phyloP scores from a whole-genome alignment of 1,140 invertebrate genomes.

The Halyomorpha halys region DNA sequence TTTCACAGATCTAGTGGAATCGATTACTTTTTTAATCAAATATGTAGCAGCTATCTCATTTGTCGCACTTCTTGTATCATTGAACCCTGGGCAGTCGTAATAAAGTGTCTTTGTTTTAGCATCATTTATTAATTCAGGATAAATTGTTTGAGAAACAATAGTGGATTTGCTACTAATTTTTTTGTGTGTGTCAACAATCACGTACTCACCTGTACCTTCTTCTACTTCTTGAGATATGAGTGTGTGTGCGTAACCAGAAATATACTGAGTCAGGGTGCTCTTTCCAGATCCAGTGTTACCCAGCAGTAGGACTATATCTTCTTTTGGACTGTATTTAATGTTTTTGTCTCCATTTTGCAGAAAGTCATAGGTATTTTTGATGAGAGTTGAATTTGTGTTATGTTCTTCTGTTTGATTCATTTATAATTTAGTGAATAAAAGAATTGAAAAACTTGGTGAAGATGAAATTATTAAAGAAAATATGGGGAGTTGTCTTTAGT shows the following conservation, averaged over 20 bases:
- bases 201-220: conserved; percentile 14
- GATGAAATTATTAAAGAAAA: too few relatives aligned
- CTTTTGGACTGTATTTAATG: not conserved
- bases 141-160: conserved; percentile 26
- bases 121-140: conserved; percentile 7
- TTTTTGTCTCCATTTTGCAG: conserved; percentile 3
- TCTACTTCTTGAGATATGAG: conserved; percentile 1
- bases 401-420: too few relatives aligned
- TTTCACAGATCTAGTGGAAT: conserved; percentile 24
- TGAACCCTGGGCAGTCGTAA: conserved; percentile 31
- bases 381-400: too few relatives aligned
- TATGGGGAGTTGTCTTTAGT: too few relatives aligned
- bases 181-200: conserved; percentile 11
- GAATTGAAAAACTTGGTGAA: too few relatives aligned
- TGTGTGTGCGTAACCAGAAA: conserved; percentile 23
- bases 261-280: conserved; percentile 27
- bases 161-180: conserved; percentile 21
- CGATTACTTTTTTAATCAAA: conserved; percentile 28
- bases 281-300: conserved; percentile 31
- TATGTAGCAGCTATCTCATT: conserved; percentile 28
- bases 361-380: not conserved
- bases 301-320: conserved; percentile 26
- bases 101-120: conserved; percentile 4
- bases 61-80: conserved; percentile 25
- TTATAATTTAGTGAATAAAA: too few relatives aligned